These are phyloP conservation scores for Meiosimyza platycephala DNA, from an alignment of 2,888 invertebrate genomes.

Conservation along the genomic window DNA sequence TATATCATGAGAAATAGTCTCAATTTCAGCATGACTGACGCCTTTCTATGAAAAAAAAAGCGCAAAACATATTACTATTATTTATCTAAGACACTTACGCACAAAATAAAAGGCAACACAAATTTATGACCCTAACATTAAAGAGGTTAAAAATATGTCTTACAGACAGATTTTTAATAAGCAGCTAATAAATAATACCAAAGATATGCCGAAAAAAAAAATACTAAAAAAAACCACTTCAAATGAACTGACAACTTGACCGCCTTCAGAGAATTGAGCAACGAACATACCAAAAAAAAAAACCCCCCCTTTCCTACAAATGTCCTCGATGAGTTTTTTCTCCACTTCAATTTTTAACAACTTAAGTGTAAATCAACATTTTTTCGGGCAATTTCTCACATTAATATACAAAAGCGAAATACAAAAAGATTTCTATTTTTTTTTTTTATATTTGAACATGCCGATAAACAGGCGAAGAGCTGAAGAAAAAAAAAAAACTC, in stretches of 20 bases:
- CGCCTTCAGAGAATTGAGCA: constrained; percentile 17
- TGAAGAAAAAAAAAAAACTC: background rate
- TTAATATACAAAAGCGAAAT: constrained; percentile 27
- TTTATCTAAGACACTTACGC: background rate
- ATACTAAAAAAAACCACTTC: background rate
- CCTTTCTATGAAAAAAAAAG: background rate
- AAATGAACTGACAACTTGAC: background rate
- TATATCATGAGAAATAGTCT: constrained; percentile 6
- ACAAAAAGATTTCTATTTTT: constrained; percentile 6
- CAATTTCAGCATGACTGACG: constrained; percentile 17
- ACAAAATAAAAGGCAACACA: background rate
- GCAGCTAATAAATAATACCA: constrained; percentile 1
- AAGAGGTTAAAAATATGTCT: background rate
- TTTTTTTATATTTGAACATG: background rate
- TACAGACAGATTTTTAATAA: background rate
- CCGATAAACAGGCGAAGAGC: background rate
- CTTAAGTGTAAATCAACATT: constrained; percentile 44
- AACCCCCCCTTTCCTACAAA: background rate
- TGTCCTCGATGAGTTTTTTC: constrained; percentile 9
- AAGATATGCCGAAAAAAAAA: background rate
- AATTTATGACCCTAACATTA: background rate
- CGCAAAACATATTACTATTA: background rate
- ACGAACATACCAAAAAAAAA: constrained; percentile 4
- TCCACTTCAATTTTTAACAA: background rate
- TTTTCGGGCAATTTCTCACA: constrained; percentile 30